A percentile compares a stretch with the other conserved stretches of the same genome.
These are phyloP conservation scores for Megathymus violae DNA, from an alignment of 1,140 invertebrate genomes.

Conservation along the genomic window DNA sequence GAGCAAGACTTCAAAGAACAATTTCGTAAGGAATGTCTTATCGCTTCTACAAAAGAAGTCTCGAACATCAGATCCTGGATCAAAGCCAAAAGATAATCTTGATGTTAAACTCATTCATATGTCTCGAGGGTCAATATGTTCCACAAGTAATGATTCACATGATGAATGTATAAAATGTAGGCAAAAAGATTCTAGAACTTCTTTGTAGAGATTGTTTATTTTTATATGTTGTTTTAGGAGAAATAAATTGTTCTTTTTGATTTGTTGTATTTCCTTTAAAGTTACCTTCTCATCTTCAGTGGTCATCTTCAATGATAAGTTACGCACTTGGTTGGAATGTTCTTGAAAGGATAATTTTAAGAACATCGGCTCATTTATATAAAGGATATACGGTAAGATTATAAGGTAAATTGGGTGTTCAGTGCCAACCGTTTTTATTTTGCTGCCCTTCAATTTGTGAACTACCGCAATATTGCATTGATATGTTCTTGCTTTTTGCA, in stretches of 20 bases:
- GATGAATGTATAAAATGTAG: conserved; percentile 42
- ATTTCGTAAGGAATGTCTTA: conserved; percentile 58
- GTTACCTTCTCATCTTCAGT: too few relatives aligned
- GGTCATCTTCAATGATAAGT: too few relatives aligned
- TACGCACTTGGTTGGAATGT: too few relatives aligned
- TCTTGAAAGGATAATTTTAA: too few relatives aligned
- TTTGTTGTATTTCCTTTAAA: conserved; percentile 1
- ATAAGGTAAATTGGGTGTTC: too few relatives aligned
- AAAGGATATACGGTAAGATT: too few relatives aligned
- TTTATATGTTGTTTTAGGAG: conserved; percentile 38
- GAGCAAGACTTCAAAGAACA: conserved; percentile 66
- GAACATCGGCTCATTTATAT: too few relatives aligned
- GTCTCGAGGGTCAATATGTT: conserved; percentile 58
- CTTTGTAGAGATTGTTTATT: conserved; percentile 43
- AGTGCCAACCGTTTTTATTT: too few relatives aligned
- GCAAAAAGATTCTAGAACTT: conserved; percentile 41
- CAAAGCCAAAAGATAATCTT: conserved; percentile 44
- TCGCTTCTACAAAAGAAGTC: conserved; percentile 53
- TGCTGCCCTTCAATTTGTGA: too few relatives aligned
- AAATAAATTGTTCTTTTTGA: conserved; percentile 37
- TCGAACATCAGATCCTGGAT: conserved; percentile 59
- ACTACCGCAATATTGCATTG: too few relatives aligned
- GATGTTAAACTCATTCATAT: conserved; percentile 67
- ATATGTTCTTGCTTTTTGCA: too few relatives aligned
- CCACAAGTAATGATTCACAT: conserved; percentile 58